These are phyloP conservation scores for Hirundichthys speculiger DNA, from an alignment of 2,113 vertebrate genomes.

Conservation along the genomic window DNA sequence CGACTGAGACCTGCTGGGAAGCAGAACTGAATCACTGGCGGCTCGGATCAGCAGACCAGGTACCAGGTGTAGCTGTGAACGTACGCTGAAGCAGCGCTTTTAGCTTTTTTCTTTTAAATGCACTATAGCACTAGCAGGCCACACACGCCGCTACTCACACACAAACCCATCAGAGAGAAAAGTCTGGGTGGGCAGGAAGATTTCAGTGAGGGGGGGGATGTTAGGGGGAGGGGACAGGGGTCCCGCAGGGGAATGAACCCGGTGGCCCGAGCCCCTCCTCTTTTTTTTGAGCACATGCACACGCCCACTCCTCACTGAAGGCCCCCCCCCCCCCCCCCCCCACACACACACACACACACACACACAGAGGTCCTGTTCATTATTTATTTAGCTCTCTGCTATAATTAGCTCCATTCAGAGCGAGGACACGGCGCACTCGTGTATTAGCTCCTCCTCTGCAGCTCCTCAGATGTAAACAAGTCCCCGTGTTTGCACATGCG, in stretches of 20 bases:
- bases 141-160: constrained; percentile 43
- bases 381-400: constrained; percentile 80
- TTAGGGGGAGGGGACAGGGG: constrained; percentile 59
- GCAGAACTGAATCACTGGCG: constrained; percentile 59
- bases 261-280: constrained; percentile 56
- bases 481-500: constrained; percentile 36
- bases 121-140: background rate
- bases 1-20: constrained; percentile 68
- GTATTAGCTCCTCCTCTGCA: constrained; percentile 43
- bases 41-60: constrained; percentile 43
- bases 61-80: constrained; percentile 37
- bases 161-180: constrained; percentile 40
- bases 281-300: constrained; percentile 38
- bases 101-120: background rate
- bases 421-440: constrained; percentile 30
- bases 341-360: constrained; percentile 15
- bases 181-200: constrained; percentile 52
- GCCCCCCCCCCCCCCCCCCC: no score
- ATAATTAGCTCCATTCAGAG: constrained; percentile 78
- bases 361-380: constrained; percentile 57
- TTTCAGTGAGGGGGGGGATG: constrained; percentile 22
- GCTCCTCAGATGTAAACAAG: constrained; percentile 58
- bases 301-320: constrained; percentile 25
- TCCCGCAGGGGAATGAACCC: constrained; percentile 65
- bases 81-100: constrained; percentile 11